These are phyloP conservation scores for Trichogramma pretiosum DNA, from an alignment of 1,140 invertebrate genomes.

Conservation along the genomic window DNA sequence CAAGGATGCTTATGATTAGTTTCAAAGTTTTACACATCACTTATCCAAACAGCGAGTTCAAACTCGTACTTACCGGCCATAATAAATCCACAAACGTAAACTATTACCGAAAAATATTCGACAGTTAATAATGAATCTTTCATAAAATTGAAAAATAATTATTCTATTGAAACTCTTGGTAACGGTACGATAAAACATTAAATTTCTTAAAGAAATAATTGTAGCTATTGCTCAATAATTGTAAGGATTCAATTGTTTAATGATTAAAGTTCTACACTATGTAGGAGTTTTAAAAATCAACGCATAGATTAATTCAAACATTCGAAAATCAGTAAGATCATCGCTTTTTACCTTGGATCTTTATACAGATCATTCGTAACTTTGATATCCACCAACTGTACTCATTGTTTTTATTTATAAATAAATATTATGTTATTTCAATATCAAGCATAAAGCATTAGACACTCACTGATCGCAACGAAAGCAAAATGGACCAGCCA, in stretches of 20 bases:
- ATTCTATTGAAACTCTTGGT: no score
- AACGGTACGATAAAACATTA: no score
- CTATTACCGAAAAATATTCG: conserved; percentile 4
- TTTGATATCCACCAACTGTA: neutral
- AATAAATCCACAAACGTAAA: conserved; percentile 14
- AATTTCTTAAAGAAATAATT: no score
- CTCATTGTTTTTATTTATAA: neutral
- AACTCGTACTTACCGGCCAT: conserved; percentile 12
- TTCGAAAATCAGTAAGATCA: no score
- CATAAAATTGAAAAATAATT: neutral
- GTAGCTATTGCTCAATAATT: no score
- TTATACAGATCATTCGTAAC: neutral
- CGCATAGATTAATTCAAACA: no score
- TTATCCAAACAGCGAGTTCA: neutral
- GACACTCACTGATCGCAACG: conserved; percentile 61
- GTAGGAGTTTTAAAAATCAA: no score
- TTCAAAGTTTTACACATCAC: neutral
- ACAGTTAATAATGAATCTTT: neutral
- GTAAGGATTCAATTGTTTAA: no score
- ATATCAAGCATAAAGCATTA: conserved; percentile 4
- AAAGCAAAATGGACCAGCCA: conserved; percentile 54
- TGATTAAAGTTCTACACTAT: no score
- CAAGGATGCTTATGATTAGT: no score
- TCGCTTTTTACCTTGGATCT: no score
- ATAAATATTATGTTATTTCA: no score